phyloP scores from a whole-genome alignment of 2,888 invertebrate species.

The Tetragonula carbonaria region DNA sequence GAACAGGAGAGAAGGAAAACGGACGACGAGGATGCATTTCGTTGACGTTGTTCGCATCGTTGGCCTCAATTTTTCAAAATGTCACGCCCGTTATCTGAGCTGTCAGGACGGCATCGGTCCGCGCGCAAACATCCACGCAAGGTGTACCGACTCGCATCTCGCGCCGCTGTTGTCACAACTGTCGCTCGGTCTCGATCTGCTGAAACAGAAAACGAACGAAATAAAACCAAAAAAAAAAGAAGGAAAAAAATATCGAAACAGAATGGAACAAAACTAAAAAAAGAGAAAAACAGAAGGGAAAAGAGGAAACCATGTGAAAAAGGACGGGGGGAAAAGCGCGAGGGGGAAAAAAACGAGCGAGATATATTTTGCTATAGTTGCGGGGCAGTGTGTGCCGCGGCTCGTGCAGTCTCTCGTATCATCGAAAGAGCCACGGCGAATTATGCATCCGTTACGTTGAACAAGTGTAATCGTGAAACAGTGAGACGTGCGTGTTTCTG shows the following conservation, averaged over 20 bases:
- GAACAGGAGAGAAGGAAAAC: slow-evolving; percentile 47
- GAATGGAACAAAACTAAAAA: background rate
- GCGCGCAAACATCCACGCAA: slow-evolving; percentile 62
- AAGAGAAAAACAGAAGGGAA: background rate
- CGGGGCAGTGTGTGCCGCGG: background rate
- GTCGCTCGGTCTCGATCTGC: slow-evolving; percentile 57
- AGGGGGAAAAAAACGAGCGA: slow-evolving; percentile 5
- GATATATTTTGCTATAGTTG: slow-evolving; percentile 18
- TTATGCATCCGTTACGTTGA: slow-evolving; percentile 57
- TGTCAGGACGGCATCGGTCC: slow-evolving; percentile 63
- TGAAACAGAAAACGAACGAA: slow-evolving; percentile 41
- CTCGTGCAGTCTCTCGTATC: background rate
- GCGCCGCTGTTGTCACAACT: slow-evolving; percentile 60
- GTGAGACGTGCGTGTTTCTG: background rate
- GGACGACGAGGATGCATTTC: slow-evolving; percentile 67
- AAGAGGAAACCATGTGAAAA: background rate
- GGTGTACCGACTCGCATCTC: slow-evolving; percentile 57
- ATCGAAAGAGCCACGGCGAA: slow-evolving; percentile 11
- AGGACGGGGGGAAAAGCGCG: background rate
- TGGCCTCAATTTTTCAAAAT: slow-evolving; percentile 72
- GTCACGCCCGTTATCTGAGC: slow-evolving; percentile 70
- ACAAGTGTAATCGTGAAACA: slow-evolving; percentile 22
- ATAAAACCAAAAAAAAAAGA: slow-evolving; percentile 14
- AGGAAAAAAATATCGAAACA: background rate
- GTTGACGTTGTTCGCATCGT: slow-evolving; percentile 67